Conservation (phyloP, 2,888 invertebrate genomes). For the Caenorhabditis parvicauda region DNA sequence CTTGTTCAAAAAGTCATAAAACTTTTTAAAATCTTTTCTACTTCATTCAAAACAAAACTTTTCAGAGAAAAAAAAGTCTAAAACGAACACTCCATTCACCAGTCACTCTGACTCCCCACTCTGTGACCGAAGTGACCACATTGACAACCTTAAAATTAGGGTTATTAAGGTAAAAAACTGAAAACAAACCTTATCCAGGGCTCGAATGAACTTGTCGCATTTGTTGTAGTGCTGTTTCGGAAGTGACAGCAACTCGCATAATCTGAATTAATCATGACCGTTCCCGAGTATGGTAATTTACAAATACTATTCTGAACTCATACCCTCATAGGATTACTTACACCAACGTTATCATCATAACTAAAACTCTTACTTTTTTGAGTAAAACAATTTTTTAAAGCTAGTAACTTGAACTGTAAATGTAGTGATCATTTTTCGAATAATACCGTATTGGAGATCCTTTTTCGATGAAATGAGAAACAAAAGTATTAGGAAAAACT, state of each 20-base stretch:
- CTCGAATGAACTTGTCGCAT: constrained; percentile 22
- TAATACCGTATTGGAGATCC: too few relatives aligned
- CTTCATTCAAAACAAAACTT: neutral
- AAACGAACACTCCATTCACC: constrained; percentile 18
- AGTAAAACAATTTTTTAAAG: too few relatives aligned
- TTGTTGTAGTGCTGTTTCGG: constrained; percentile 19
- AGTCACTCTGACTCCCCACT: constrained; percentile 12
- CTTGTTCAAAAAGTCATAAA: neutral
- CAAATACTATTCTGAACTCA: too few relatives aligned
- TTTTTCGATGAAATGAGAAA: too few relatives aligned
- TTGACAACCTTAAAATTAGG: constrained; percentile 16
- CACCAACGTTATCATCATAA: too few relatives aligned
- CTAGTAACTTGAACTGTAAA: too few relatives aligned
- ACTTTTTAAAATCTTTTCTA: neutral
- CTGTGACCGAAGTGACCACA: constrained; percentile 24
- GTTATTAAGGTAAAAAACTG: neutral
- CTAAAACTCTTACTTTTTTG: too few relatives aligned
- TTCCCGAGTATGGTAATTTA: too few relatives aligned
- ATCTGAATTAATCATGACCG: too few relatives aligned
- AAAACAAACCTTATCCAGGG: constrained; percentile 15
- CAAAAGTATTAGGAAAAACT: too few relatives aligned
- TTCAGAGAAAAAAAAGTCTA: neutral
- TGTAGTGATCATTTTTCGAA: too few relatives aligned
- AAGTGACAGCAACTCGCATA: constrained; percentile 17
- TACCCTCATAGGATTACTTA: too few relatives aligned